A percentile compares a stretch with the other conserved stretches of the same genome.
These are phyloP conservation scores for Orchestia grillus DNA, from an alignment of 1,140 invertebrate species.

Conservation along the genomic window DNA sequence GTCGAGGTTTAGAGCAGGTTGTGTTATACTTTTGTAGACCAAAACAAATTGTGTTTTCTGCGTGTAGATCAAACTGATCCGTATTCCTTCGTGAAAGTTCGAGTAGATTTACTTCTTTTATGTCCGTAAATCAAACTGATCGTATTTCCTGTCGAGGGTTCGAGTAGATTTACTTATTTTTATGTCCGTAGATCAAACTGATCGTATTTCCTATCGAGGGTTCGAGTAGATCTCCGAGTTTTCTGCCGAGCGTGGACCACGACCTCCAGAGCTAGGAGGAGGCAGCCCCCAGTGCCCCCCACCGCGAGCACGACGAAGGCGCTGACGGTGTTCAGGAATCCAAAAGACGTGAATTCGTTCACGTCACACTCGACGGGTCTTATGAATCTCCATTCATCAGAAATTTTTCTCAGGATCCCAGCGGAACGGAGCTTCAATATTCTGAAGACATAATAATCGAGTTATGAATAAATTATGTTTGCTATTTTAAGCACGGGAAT, in stretches of 20 bases:
- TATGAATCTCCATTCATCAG: not conserved
- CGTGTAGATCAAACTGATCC: no score
- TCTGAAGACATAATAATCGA: not conserved
- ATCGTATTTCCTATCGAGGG: not conserved
- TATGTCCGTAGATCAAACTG: no score
- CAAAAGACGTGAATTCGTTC: not conserved
- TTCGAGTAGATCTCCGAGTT: not conserved
- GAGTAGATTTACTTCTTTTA: not conserved
- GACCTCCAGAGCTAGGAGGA: not conserved
- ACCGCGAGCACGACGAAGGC: conserved; percentile 3
- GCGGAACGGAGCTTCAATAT: not conserved
- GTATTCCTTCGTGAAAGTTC: not conserved
- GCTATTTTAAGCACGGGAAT: not conserved
- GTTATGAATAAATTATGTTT: not conserved
- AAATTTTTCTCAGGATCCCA: not conserved
- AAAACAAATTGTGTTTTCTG: no score
- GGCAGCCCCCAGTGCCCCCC: not conserved
- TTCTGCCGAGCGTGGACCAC: not conserved
- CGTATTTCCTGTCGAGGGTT: not conserved
- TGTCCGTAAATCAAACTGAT: not conserved
- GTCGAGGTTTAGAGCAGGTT: no score
- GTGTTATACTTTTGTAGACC: no score
- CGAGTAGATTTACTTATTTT: not conserved
- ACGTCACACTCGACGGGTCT: not conserved
- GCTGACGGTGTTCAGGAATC: conserved; percentile 34